Evolutionary conservation across 2,888 invertebrate species (phyloP).

Genomic region (Microdon myrmicae): DNA sequence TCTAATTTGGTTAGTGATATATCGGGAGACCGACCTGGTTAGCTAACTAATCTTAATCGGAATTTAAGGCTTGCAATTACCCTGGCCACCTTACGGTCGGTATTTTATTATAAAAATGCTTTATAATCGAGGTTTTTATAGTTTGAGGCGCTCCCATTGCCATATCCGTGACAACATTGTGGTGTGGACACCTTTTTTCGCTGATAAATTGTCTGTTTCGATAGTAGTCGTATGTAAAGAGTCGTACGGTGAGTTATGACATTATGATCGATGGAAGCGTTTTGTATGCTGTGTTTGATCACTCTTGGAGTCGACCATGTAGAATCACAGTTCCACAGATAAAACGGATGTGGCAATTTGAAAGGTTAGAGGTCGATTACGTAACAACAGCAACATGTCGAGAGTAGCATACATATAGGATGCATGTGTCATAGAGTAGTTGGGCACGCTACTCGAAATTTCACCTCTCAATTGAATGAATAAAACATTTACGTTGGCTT

Average conservation of each 20-base stretch:
- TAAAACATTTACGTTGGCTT: too few species aligned
- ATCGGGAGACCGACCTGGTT: constrained; percentile 28
- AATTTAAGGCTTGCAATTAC: constrained; percentile 45
- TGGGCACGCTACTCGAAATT: too few species aligned
- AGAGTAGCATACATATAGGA: too few species aligned
- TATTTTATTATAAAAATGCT: constrained; percentile 1
- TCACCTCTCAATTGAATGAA: too few species aligned
- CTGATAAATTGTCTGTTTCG: constrained; percentile 5
- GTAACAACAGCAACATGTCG: too few species aligned
- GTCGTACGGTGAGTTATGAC: constrained; percentile 43
- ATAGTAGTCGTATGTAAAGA: constrained; percentile 11
- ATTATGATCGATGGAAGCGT: constrained; percentile 47
- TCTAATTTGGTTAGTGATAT: constrained; percentile 23
- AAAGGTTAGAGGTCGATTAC: constrained; percentile 39
- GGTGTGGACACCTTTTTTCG: constrained; percentile 39
- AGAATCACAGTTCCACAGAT: constrained; percentile 19
- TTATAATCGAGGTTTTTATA: constrained; percentile 32
- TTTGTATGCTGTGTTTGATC: constrained; percentile 1
- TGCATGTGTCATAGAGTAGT: too few species aligned
- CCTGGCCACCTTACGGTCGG: constrained; percentile 31
- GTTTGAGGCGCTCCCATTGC: constrained; percentile 36
- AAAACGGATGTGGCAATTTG: constrained; percentile 46
- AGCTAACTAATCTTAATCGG: constrained; percentile 45
- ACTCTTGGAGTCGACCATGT: constrained; percentile 1
- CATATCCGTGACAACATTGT: background rate